Base-by-base conservation (phyloP, 2,797 vertebrate species). In the Corythornis leucogaster region DNA sequence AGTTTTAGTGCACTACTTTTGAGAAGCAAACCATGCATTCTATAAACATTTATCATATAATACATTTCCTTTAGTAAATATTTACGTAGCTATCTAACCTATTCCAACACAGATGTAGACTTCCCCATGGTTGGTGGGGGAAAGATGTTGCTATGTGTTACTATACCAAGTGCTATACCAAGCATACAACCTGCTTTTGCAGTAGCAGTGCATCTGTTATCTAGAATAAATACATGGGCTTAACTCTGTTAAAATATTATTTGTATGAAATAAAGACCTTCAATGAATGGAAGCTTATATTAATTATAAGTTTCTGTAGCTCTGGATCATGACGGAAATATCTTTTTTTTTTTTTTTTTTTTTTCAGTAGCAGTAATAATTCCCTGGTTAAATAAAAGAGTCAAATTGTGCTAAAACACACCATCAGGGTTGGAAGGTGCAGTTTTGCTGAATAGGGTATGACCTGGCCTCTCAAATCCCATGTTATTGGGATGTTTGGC, bases 31-130 rank as follows among this genome's bases (percentile, higher is more conserved):
- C 15, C 40, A 12, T 74, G 53, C 50, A 85, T 90, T 94, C 71
- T 86, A 25, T 84, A 87, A 93, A 93, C 33, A 33, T 92, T 90
- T 91, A 64, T 63, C 87, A 51, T 87, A 81, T 42, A 63, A 94
- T 92, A 62, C 40, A 62, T 91, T 96, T 96, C 91, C 93, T 84
- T 81, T 55, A 71, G 93, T 82, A 95, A 96, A 96, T 96, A 94
- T 92, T 94, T 88, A 89, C 89, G 75, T 50, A 83, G 61, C 45
- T 92, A 67, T 63, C 58, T 63, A 68, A 31, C 80, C 66, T 95
- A 35, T 89, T 87, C 69, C 73, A 80, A 24, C 75, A 40, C 94
- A 95, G 93, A 82, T 96, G 94, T 42, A 82, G 81, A 53, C 11
- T 95, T 95, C 88, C 93, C 81, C 93, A 94, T 38, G 84, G 42